These are phyloP conservation scores for Lypha dubia DNA, from an alignment of 2,888 invertebrate genomes.

Conservation along the genomic window DNA sequence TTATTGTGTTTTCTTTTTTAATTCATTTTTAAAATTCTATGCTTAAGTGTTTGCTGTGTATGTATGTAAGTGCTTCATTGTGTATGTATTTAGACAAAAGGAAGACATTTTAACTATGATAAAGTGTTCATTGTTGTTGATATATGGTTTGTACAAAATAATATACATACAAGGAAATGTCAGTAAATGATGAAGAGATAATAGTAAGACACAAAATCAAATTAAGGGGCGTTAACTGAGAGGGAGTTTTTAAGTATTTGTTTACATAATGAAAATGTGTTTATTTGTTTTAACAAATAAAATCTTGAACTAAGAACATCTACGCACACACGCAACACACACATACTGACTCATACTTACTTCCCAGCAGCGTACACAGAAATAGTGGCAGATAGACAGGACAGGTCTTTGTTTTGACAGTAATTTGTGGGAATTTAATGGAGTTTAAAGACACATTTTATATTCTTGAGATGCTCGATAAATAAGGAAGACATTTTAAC, in stretches of 20 bases:
- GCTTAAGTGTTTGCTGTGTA: constrained; percentile 12
- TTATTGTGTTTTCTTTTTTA: constrained; percentile 34
- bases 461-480: constrained; percentile 15
- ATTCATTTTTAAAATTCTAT: neutral
- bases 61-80: neutral
- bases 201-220: constrained; percentile 20
- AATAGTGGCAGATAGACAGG: constrained; percentile 45
- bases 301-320: constrained; percentile 29
- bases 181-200: constrained; percentile 46
- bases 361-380: constrained; percentile 2
- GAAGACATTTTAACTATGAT: constrained; percentile 62
- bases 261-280: constrained; percentile 71
- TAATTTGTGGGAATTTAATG: constrained; percentile 62
- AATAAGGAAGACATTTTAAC: neutral
- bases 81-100: constrained; percentile 46
- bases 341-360: constrained; percentile 62
- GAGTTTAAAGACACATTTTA: constrained; percentile 46
- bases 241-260: constrained; percentile 58
- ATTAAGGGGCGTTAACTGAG: neutral
- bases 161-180: neutral
- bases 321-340: constrained; percentile 72
- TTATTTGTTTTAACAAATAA: constrained; percentile 76
- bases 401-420: constrained; percentile 51
- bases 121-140: constrained; percentile 71
- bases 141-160: constrained; percentile 54